These are phyloP conservation scores for Liodrosophila aerea DNA, from an alignment of 2,888 invertebrate species.

Conservation along the genomic window DNA sequence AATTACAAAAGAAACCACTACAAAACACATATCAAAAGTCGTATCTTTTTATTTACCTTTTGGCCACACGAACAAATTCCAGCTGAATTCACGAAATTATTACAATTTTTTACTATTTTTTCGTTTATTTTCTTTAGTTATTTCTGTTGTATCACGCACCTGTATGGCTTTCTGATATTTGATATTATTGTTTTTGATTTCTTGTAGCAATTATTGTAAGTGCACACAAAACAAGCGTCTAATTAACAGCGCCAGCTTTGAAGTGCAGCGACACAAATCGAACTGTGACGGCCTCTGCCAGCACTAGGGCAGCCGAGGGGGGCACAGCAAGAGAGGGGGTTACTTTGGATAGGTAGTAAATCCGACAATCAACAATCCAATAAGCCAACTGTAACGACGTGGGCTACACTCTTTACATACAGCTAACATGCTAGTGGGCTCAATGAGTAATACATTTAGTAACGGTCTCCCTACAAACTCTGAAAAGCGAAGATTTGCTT, in stretches of 20 bases:
- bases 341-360: constrained; percentile 7
- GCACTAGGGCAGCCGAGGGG: background rate
- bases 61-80: constrained; percentile 11
- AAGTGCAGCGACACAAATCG: constrained; percentile 59
- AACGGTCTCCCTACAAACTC: too few relatives aligned
- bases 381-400: constrained; percentile 16
- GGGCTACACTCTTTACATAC: constrained; percentile 12
- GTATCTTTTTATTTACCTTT: constrained; percentile 34
- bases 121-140: constrained; percentile 24
- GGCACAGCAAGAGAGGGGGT: background rate
- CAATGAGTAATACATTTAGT: background rate
- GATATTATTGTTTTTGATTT: constrained; percentile 35
- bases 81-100: constrained; percentile 8
- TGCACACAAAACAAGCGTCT: constrained; percentile 66
- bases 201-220: constrained; percentile 70
- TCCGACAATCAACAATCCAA: background rate
- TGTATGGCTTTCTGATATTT: constrained; percentile 37
- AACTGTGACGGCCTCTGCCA: constrained; percentile 17
- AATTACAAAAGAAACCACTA: constrained; percentile 34
- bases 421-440: constrained; percentile 12
- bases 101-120: constrained; percentile 23
- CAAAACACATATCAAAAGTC: constrained; percentile 23
- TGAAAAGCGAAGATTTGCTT: too few relatives aligned
- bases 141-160: constrained; percentile 45
- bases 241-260: constrained; percentile 66